Evolutionary conservation across 2,888 invertebrate species (phyloP).

Genomic region (Aporophyla nigra): DNA sequence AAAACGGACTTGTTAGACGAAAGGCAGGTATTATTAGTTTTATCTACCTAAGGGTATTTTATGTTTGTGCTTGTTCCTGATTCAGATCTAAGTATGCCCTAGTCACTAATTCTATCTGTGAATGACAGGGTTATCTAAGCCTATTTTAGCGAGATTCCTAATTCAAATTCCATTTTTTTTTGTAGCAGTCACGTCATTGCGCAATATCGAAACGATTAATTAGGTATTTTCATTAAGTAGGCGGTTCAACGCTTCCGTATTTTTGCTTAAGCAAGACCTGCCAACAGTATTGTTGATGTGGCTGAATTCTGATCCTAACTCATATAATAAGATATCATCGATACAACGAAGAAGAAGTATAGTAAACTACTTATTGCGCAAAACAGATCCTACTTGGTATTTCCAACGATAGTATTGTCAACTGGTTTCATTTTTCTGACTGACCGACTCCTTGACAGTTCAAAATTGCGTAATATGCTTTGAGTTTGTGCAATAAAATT

Average conservation of each 20-base stretch:
- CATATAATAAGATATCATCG: not conserved
- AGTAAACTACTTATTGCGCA: not conserved
- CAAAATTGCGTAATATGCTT: too few relatives aligned
- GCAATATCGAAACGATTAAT: not conserved
- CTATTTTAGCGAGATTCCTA: not conserved
- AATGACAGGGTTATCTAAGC: not conserved
- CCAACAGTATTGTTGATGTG: not conserved
- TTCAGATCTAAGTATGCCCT: not conserved
- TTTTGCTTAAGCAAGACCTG: not conserved
- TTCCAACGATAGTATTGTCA: not conserved
- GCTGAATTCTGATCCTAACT: not conserved
- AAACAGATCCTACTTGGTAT: not conserved
- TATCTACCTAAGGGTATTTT: constrained; percentile 39
- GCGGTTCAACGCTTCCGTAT: too few relatives aligned
- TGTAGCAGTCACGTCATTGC: not conserved
- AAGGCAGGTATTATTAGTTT: constrained; percentile 60
- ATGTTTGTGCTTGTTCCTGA: not conserved
- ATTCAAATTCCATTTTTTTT: too few relatives aligned
- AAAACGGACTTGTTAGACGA: constrained; percentile 60
- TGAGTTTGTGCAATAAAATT: not conserved
- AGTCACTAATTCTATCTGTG: too few relatives aligned
- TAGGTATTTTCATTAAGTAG: too few relatives aligned
- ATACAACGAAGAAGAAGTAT: not conserved
- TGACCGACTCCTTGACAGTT: too few relatives aligned
- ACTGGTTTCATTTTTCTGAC: not conserved